These are phyloP conservation scores for Actinia equina DNA, from an alignment of 64 coral and sea anemone species.

Conservation along the genomic window DNA sequence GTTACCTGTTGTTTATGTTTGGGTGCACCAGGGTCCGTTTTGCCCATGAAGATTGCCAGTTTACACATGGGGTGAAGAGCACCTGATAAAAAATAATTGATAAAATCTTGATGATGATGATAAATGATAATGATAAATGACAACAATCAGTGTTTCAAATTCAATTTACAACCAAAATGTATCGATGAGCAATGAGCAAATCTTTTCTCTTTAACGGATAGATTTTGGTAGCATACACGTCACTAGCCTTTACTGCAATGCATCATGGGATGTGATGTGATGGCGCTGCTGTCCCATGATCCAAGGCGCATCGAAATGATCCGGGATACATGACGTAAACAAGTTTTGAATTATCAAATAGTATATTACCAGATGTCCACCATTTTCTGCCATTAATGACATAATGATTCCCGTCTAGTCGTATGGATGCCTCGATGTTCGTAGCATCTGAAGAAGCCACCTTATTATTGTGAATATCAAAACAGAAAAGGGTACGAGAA, in stretches of 20 bases:
- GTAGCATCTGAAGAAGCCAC: conserved; percentile 97
- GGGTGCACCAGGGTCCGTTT: conserved; percentile 71
- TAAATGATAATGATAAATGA: neutral
- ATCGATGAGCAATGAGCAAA: too few species aligned
- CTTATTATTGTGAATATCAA: conserved; percentile 14
- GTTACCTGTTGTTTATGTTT: conserved; percentile 94
- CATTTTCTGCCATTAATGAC: conserved; percentile 92
- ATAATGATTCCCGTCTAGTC: conserved; percentile 74
- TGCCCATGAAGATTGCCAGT: conserved; percentile 94
- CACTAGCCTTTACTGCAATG: too few species aligned
- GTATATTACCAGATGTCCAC: conserved; percentile 88
- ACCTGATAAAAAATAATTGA: conserved; percentile 25
- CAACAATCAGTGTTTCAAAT: neutral
- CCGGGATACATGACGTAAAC: too few species aligned
- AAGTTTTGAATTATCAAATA: neutral
- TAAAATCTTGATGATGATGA: too few species aligned
- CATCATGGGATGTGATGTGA: too few species aligned
- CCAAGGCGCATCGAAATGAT: too few species aligned
- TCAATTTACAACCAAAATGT: too few species aligned
- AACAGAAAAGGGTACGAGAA: neutral
- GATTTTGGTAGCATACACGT: too few species aligned
- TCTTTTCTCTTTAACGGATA: too few species aligned
- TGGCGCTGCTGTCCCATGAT: too few species aligned
- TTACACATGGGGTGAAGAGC: conserved; percentile 86
- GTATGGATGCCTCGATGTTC: conserved; percentile 92